These are phyloP conservation scores for Copidosoma floridanum DNA, from an alignment of 1,140 invertebrate genomes.

Conservation along the genomic window DNA sequence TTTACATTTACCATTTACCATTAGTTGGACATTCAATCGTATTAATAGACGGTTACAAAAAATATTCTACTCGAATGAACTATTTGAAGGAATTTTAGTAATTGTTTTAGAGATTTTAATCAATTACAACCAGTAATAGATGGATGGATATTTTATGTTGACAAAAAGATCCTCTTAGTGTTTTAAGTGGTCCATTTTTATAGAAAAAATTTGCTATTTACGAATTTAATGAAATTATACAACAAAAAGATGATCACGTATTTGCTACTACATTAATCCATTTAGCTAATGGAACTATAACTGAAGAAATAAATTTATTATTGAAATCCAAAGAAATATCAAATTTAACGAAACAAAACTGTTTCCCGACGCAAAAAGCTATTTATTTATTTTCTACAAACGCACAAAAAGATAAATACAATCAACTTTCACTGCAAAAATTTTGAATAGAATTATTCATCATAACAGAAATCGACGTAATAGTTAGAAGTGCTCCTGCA, in stretches of 20 bases:
- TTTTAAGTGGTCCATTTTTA: neutral
- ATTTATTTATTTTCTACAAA: slow-evolving; percentile 2
- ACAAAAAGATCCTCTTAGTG: neutral
- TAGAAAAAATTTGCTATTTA: slow-evolving; percentile 20
- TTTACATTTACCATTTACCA: slow-evolving; percentile 36
- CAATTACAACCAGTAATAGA: slow-evolving; percentile 27
- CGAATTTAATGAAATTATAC: slow-evolving; percentile 28
- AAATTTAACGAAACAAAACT: neutral
- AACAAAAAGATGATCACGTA: slow-evolving; percentile 25
- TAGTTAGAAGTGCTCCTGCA: neutral
- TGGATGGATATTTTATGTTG: slow-evolving; percentile 11
- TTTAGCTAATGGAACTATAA: slow-evolving; percentile 2
- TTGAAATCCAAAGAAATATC: slow-evolving; percentile 3
- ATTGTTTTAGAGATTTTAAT: slow-evolving; percentile 18
- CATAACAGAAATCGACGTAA: neutral
- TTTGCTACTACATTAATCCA: slow-evolving; percentile 23
- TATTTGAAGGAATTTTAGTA: slow-evolving; percentile 30
- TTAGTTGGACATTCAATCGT: slow-evolving; percentile 26
- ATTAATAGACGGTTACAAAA: slow-evolving; percentile 37
- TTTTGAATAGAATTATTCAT: neutral
- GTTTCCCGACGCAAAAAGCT: neutral
- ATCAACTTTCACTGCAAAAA: neutral
- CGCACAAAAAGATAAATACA: neutral
- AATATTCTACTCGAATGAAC: slow-evolving; percentile 32
- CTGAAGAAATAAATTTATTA: neutral